Percentiles rank a stretch among this genome's conserved stretches.
Conservation (phyloP, 2,888 invertebrate genomes). For the Fragum whitleyi region DNA sequence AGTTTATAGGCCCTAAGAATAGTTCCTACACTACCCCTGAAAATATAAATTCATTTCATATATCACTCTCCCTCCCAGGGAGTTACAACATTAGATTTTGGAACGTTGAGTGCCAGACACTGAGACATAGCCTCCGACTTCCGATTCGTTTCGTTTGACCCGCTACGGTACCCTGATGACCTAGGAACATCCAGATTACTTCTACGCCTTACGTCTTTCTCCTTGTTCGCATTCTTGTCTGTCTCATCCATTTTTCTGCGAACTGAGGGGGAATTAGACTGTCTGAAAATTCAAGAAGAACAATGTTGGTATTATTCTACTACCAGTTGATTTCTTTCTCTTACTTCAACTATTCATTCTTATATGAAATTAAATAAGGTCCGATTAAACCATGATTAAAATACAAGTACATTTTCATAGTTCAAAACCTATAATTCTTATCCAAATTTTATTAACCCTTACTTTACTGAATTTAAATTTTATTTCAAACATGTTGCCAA, state of each 20-base stretch:
- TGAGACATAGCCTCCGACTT: constrained; percentile 56
- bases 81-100: constrained; percentile 58
- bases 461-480: too few species aligned
- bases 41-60: background rate
- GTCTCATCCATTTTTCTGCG: constrained; percentile 39
- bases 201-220: constrained; percentile 83
- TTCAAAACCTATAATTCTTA: too few species aligned
- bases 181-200: constrained; percentile 79
- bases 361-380: too few species aligned
- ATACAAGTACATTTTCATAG: too few species aligned
- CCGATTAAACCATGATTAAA: too few species aligned
- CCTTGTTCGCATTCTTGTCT: constrained; percentile 36
- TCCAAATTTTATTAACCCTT: too few species aligned
- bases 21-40: too few species aligned
- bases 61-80: constrained; percentile 59
- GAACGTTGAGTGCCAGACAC: constrained; percentile 59
- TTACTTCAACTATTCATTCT: too few species aligned
- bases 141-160: constrained; percentile 30
- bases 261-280: constrained; percentile 54
- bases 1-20: too few species aligned
- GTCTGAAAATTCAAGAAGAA: constrained; percentile 36
- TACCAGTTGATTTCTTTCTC: too few species aligned
- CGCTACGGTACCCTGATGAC: constrained; percentile 19
- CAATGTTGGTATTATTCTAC: too few species aligned
- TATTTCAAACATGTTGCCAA: too few species aligned